Evolutionary conservation across 1,140 invertebrate species (phyloP).

Genomic region (Matsumurasca onukii): DNA sequence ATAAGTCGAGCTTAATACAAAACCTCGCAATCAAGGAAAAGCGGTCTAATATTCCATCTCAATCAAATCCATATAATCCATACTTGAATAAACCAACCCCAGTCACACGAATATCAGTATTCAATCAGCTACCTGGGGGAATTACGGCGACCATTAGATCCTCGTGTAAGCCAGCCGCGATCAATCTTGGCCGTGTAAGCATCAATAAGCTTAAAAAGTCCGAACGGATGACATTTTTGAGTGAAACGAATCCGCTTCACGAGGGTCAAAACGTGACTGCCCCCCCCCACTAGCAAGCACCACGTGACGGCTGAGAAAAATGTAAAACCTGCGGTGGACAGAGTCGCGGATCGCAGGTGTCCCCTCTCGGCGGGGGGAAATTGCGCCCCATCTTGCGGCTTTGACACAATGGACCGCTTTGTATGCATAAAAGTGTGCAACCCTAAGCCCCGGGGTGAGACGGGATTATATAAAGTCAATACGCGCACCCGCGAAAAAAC

Average conservation of each 20-base stretch:
- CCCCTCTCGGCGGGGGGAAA: neutral
- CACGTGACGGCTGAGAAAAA: neutral
- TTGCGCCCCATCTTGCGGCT: neutral
- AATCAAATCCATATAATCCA: no score
- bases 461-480: constrained; percentile 4
- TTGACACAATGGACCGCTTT: neutral
- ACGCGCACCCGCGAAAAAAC: constrained; percentile 17
- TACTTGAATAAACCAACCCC: no score
- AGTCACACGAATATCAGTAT: no score
- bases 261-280: neutral
- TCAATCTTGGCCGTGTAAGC: neutral
- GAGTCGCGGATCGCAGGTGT: neutral
- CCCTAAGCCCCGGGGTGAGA: neutral
- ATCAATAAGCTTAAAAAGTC: neutral
- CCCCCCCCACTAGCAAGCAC: neutral
- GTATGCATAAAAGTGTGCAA: neutral
- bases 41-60: no score
- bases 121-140: neutral
- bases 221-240: neutral
- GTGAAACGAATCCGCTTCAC: neutral
- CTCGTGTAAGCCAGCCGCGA: neutral
- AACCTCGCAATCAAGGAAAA: no score
- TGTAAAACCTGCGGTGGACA: neutral
- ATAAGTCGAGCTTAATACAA: no score
- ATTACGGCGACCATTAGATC: neutral